Base-by-base conservation (phyloP, 2,888 invertebrate species). In the Torymus texanus region DNA sequence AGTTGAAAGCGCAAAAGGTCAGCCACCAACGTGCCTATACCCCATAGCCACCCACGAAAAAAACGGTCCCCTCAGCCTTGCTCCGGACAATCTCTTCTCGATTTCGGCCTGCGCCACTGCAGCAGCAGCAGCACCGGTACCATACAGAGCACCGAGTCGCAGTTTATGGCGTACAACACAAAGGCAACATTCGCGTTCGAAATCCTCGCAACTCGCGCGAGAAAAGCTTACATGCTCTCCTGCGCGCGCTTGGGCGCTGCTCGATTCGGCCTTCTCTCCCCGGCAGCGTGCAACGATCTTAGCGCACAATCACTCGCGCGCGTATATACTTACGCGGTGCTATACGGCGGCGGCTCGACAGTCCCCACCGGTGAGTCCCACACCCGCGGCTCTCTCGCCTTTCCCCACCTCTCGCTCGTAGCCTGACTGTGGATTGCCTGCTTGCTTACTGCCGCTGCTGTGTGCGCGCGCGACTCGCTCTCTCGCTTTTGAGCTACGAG, bases 401-500 rank as follows among this genome's bases (percentile, higher is more conserved):
- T 51, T 65, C 65, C 67, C 81, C 81, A 79, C 81, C 41, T 13
- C 24, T 2, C 78, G 55, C 78, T 21, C 16, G n/a, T 50, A 73
- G 67, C 71, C 82, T 65, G 55, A n/a, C n/a, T 12, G 70, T 71
- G 68, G 67, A 61, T 21, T 24, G 24, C 24, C 24, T 24, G 24
- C 24, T 3, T 24, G 24, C 24, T 5, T 29, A 5, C 29, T 29
- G 29, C 29, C 5, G 29, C 29, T 0, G 29, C 29, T 5, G 3
- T 3, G 75, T 74, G 66, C 72, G 79, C 78, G 81, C 73, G 61
- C 75, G 67, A 66, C 79, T 29, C 79, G 75, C 75, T 72, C 86
- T 84, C 82, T 29, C 76, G 80, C 79, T 83, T 82, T 81, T 84
- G 82, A 84, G 84, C 85, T 84, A 83, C 85, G 84, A 83, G 84